Conservation (phyloP, 2,113 vertebrate species). For the Sprattus sprattus region DNA sequence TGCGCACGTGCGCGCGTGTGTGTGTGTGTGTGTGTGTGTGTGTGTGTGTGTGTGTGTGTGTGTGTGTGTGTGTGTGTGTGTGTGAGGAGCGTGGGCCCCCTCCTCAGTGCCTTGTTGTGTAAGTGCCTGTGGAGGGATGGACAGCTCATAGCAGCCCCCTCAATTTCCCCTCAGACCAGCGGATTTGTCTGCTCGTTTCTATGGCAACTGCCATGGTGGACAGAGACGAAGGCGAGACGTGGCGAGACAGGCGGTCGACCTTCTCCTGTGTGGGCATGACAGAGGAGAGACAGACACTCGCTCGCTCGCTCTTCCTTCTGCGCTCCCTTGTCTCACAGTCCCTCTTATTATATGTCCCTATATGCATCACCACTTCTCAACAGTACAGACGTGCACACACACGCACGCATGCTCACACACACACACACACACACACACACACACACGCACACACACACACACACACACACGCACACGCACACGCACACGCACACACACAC, state of each 20-base stretch:
- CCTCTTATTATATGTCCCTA: not conserved
- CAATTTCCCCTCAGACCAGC: not conserved
- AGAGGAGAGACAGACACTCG: constrained; percentile 14
- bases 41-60: not conserved
- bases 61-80: not conserved
- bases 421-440: too few species aligned
- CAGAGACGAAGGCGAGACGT: not conserved
- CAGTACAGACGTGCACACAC: too few species aligned
- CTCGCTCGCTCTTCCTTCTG: not conserved
- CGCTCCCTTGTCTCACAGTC: not conserved
- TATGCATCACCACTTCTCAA: not conserved
- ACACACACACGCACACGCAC: too few species aligned
- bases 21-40: constrained; percentile 4
- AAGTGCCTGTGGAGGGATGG: constrained; percentile 2
- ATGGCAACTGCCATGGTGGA: constrained; percentile 41
- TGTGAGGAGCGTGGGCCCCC: not conserved
- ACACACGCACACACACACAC: too few species aligned
- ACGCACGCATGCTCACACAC: too few species aligned
- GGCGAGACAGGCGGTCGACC: not conserved
- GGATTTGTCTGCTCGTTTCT: constrained; percentile 38
- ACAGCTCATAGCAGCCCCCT: not conserved
- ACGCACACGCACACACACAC: not conserved
- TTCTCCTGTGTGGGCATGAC: not conserved
- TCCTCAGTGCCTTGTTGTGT: not conserved
- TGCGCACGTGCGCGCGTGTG: too few species aligned